A percentile compares a stretch with the other conserved stretches of the same genome.
phyloP scores from a whole-genome alignment of 2,888 invertebrate species.

The Parnassius glacialis region DNA sequence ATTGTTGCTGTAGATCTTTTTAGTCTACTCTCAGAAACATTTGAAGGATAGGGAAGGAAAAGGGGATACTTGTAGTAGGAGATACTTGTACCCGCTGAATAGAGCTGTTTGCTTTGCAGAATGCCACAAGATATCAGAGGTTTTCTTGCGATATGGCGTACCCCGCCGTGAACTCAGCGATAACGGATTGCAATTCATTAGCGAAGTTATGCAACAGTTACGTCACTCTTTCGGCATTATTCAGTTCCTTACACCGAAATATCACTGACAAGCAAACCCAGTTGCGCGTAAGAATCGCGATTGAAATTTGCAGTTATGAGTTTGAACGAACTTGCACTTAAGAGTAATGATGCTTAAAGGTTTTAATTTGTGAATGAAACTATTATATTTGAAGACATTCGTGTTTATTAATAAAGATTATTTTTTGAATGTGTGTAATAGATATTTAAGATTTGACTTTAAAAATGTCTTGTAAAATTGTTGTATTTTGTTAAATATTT shows the following conservation, averaged over 20 bases:
- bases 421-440: no score
- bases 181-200: conserved; percentile 37
- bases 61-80: conserved; percentile 19
- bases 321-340: no score
- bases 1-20: conserved; percentile 36
- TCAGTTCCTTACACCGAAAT: conserved; percentile 36
- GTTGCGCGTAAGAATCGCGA: no score
- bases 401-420: no score
- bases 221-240: conserved; percentile 30
- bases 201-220: conserved; percentile 34
- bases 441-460: no score
- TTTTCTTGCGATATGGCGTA: conserved; percentile 27
- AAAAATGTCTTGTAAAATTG: no score
- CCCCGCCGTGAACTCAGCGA: conserved; percentile 32
- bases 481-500: no score
- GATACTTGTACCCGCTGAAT: conserved; percentile 34
- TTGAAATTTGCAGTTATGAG: no score
- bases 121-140: conserved; percentile 23
- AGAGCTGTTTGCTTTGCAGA: conserved; percentile 29
- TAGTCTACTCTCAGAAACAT: conserved; percentile 31
- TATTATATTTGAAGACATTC: no score
- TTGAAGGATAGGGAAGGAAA: conserved; percentile 30
- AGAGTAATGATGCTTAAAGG: no score
- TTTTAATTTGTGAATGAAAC: no score
- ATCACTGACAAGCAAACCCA: conserved; percentile 38